These are phyloP conservation scores for Atractosteus spatula DNA, from an alignment of 2,113 vertebrate species.

Conservation along the genomic window DNA sequence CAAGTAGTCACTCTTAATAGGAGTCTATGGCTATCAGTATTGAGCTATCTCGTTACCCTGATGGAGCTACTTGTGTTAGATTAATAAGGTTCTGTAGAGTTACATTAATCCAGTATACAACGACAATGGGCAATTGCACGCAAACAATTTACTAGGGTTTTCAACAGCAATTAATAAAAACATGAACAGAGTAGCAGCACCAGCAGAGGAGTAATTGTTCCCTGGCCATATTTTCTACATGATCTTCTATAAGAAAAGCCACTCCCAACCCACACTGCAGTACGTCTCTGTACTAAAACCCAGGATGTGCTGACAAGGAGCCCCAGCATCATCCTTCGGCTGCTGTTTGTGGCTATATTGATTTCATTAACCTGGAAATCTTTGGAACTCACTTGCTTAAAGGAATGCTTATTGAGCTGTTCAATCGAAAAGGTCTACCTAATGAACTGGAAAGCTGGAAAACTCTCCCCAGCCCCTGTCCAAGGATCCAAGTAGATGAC, in stretches of 20 bases:
- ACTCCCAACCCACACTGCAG: not conserved
- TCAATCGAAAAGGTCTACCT: not conserved
- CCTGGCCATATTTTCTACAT: not conserved
- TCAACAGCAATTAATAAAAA: too few relatives aligned
- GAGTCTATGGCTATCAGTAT: too few relatives aligned
- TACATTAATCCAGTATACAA: too few relatives aligned
- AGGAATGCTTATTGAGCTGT: conserved; percentile 1
- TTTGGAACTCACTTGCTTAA: not conserved
- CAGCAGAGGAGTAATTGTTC: too few relatives aligned
- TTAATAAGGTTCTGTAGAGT: too few relatives aligned
- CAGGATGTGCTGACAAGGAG: not conserved
- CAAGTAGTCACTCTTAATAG: too few relatives aligned
- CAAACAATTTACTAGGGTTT: too few relatives aligned
- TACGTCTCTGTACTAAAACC: not conserved
- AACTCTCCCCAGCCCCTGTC: not conserved
- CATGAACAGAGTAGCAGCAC: too few relatives aligned
- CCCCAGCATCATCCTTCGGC: not conserved
- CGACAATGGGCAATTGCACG: too few relatives aligned
- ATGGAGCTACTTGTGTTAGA: too few relatives aligned
- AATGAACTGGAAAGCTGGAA: not conserved
- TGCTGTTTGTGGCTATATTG: not conserved
- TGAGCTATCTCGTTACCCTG: too few relatives aligned
- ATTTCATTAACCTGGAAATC: conserved; percentile 1
- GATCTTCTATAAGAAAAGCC: not conserved
- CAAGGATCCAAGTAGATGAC: not conserved